These are phyloP conservation scores for Pycnonotus jocosus DNA, from an alignment of 2,113 vertebrate genomes.

Conservation along the genomic window DNA sequence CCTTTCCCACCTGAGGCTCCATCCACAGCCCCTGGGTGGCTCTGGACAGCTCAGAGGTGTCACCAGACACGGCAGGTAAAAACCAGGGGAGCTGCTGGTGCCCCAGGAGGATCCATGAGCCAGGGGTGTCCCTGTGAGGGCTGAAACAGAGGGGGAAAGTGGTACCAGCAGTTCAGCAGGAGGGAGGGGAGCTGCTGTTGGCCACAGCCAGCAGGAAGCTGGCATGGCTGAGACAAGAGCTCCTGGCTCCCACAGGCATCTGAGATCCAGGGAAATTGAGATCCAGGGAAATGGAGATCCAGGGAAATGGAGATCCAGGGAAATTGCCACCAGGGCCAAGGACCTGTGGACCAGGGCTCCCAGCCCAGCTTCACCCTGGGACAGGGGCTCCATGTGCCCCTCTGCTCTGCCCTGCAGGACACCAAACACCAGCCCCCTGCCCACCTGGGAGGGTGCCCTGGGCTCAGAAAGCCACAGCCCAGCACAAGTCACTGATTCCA, in stretches of 20 bases:
- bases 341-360: neutral
- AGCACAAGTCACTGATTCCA: neutral
- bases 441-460: too few relatives aligned
- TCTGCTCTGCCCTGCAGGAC: neutral
- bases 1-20: neutral
- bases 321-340: neutral
- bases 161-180: neutral
- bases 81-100: neutral
- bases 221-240: rapidly evolving
- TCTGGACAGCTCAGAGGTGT: neutral
- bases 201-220: neutral
- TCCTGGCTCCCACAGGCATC: neutral
- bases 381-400: rapidly evolving
- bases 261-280: neutral
- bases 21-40: rapidly evolving
- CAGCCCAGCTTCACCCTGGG: neutral
- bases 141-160: neutral
- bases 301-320: neutral
- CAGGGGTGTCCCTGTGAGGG: rapidly evolving
- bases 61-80: rapidly evolving
- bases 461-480: neutral
- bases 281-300: too few relatives aligned
- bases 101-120: neutral
- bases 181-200: neutral
- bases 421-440: too few relatives aligned